Conservation (phyloP, 92 coral and sea anemone species). For the Pocillopora meandrina region DNA sequence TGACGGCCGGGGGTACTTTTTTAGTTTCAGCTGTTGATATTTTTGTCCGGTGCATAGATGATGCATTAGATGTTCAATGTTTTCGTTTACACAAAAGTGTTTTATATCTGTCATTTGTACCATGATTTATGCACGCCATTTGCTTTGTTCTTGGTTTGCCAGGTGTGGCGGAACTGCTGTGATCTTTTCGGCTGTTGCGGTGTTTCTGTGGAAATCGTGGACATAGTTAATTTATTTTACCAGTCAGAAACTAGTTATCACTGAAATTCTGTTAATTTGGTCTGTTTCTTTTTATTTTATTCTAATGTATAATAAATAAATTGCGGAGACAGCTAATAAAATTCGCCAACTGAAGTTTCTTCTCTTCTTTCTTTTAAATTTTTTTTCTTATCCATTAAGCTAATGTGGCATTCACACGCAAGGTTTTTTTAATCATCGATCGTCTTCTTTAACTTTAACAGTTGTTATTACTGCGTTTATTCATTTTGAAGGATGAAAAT, state of each 20-base stretch:
- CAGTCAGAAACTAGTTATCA: background rate
- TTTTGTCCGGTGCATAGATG: background rate
- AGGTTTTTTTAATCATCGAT: too few species aligned
- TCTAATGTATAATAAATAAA: too few species aligned
- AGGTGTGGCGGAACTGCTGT: conserved; percentile 45
- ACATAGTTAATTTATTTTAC: conserved; percentile 19
- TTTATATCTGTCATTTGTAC: background rate
- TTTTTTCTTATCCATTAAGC: too few species aligned
- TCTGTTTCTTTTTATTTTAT: background rate
- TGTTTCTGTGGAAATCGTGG: conserved; percentile 38
- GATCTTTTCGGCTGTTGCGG: conserved; percentile 26
- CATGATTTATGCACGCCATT: background rate
- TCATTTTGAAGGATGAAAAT: too few species aligned
- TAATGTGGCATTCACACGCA: too few species aligned
- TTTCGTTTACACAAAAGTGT: background rate
- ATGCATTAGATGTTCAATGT: too few species aligned
- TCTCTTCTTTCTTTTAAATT: too few species aligned
- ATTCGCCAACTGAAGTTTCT: too few species aligned
- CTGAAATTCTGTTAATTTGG: background rate
- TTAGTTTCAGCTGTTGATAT: conserved; percentile 5
- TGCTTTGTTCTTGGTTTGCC: background rate
- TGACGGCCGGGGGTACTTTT: background rate
- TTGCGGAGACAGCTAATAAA: too few species aligned
- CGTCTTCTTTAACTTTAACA: too few species aligned
- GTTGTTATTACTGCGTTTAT: too few species aligned